Conservation (phyloP, 1,140 invertebrate species). For the Ridgeia piscesae region DNA sequence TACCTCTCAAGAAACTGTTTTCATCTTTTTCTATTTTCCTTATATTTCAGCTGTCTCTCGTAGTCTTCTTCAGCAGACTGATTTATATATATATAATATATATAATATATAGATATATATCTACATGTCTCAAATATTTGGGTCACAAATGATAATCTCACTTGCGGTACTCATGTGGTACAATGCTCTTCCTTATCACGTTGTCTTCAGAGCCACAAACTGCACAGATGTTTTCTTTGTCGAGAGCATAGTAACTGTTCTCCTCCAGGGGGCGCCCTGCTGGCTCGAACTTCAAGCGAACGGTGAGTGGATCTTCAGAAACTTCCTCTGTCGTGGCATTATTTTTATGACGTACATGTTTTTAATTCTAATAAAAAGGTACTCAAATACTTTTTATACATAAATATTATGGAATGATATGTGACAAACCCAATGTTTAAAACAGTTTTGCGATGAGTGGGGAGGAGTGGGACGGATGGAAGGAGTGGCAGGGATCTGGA, state of each 20-base stretch:
- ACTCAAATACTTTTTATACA: no score
- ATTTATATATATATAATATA: no score
- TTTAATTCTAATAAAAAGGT: no score
- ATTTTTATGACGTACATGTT: neutral
- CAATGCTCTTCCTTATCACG: conserved; percentile 78
- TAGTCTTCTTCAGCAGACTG: no score
- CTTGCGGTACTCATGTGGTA: conserved; percentile 82
- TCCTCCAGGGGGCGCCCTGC: conserved; percentile 69
- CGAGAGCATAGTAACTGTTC: conserved; percentile 72
- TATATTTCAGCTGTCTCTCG: no score
- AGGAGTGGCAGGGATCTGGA: no score
- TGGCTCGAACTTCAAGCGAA: conserved; percentile 79
- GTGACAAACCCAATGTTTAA: no score
- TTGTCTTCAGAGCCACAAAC: conserved; percentile 74
- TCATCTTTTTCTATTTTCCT: neutral
- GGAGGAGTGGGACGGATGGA: no score
- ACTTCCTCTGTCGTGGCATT: conserved; percentile 58
- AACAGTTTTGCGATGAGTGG: no score
- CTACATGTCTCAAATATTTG: neutral
- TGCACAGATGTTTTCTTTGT: conserved; percentile 81
- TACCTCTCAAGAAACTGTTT: neutral
- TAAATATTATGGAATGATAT: no score
- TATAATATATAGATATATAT: neutral
- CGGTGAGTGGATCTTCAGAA: conserved; percentile 71
- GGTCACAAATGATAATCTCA: conserved; percentile 29